Percentiles rank a stretch among this genome's conserved stretches.
These are phyloP conservation scores for Meganola albula DNA, from an alignment of 2,888 invertebrate species.

Conservation along the genomic window DNA sequence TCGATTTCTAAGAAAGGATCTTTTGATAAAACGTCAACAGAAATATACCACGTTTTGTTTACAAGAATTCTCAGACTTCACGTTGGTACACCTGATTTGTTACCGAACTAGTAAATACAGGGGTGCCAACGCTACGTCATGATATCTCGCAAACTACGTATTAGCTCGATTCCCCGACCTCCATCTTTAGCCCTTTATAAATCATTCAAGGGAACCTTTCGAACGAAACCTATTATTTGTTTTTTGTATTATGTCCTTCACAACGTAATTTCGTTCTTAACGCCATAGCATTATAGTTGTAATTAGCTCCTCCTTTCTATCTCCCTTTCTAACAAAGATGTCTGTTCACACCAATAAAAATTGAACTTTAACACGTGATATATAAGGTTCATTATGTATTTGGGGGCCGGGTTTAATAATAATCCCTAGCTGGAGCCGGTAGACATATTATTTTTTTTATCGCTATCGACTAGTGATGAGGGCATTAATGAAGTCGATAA, in stretches of 20 bases:
- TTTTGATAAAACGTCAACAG: constrained; percentile 8
- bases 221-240: constrained; percentile 16
- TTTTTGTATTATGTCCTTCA: constrained; percentile 11
- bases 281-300: accelerated
- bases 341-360: constrained; percentile 26
- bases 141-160: background rate
- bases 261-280: constrained; percentile 10
- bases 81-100: background rate
- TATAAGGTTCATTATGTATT: constrained; percentile 26
- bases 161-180: constrained; percentile 12
- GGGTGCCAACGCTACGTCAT: background rate
- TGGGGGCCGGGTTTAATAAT: constrained; percentile 27
- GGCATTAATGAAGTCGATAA: constrained; percentile 30
- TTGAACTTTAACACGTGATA: constrained; percentile 26
- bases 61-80: background rate
- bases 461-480: constrained; percentile 28
- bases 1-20: constrained; percentile 22
- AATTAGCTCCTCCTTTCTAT: constrained; percentile 5
- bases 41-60: constrained; percentile 8
- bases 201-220: constrained; percentile 26
- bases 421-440: constrained; percentile 36
- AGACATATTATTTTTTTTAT: constrained; percentile 61
- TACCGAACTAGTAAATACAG: background rate
- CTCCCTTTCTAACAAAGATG: constrained; percentile 21
- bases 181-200: constrained; percentile 34